Evolutionary conservation across 2,888 invertebrate genomes (phyloP).

Genomic region (Myopa tessellatipennis): DNA sequence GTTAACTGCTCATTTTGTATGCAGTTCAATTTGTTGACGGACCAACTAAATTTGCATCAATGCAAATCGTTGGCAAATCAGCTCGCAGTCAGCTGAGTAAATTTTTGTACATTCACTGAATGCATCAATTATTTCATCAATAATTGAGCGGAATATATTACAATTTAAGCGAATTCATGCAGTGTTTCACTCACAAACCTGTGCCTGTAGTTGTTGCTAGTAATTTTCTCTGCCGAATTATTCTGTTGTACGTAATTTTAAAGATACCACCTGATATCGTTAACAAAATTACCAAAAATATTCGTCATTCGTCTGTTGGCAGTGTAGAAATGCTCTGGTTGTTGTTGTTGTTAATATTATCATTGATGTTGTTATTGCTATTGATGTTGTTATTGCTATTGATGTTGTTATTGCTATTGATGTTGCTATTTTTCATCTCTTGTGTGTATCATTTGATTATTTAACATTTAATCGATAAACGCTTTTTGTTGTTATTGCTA

Average conservation of each 20-base stretch:
- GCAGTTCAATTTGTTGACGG: not conserved
- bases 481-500: slow-evolving; percentile 1
- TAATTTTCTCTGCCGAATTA: not conserved
- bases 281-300: too few species aligned
- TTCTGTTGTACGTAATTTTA: too few species aligned
- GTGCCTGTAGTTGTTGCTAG: not conserved
- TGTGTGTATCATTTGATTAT: slow-evolving; percentile 1
- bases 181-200: not conserved
- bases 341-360: not conserved
- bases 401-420: slow-evolving; percentile 8
- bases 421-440: not conserved
- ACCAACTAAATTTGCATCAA: not conserved
- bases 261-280: too few species aligned
- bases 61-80: not conserved
- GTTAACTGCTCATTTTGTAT: not conserved
- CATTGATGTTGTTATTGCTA: not conserved
- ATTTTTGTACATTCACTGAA: not conserved
- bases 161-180: not conserved
- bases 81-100: not conserved
- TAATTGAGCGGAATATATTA: not conserved
- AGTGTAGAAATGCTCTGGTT: too few species aligned
- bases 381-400: not conserved
- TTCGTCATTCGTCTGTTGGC: not conserved
- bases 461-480: not conserved
- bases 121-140: not conserved